Evolutionary conservation across 2,797 vertebrate species (phyloP), one percentile per base, ranked within the genome.

Genomic region (Gymnoscopelus braueri): DNA sequence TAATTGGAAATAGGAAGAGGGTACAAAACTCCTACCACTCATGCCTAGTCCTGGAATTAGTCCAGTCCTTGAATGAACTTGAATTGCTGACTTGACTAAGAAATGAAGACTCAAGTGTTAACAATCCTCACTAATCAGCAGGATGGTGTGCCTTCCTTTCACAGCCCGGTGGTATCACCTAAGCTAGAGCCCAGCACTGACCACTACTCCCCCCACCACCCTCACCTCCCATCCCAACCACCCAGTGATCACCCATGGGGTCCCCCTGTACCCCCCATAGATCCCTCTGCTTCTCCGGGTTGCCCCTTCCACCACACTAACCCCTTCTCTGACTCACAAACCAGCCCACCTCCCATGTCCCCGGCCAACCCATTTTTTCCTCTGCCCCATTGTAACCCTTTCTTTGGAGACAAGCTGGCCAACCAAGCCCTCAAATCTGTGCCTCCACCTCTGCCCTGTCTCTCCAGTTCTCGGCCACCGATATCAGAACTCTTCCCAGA

Each of bases 151-250:
- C 93, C 92, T 97, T 95, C 91, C 94, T 96, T 96, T 95, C 95
- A 95, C 96, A 97, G 96, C 95, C 92, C 92, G 91, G 93, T 95
- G 94, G 91, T 95, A 92, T 95, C 94, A 93, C 93, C 93, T 94
- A 93, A 93, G 91, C 93, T 95, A 95, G 94, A 95, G 89, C 84
- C 92, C 92, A 92, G 89, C 93, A 93, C 92, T 89, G 92, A 90
- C 72, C 39, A 44, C 39, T 10, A 44, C 39, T 9, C 8, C 9
- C 87, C 90, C 85, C 84, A 51, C 55, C 63, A 39, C 61, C 73
- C 85, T 58, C 65, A 75, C 77, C 79, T 79, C 69, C 76, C 88
- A 84, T 84, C 88, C 77, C 35, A 88, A 87, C 90, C 86, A 85
- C 82, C 79, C 83, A 64, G 63, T 56, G 76, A 39, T 69, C 80